Evolutionary conservation across 2,888 invertebrate genomes (phyloP), one percentile per base, ranked within the genome.

Genomic region (Mylabris sibirica): DNA sequence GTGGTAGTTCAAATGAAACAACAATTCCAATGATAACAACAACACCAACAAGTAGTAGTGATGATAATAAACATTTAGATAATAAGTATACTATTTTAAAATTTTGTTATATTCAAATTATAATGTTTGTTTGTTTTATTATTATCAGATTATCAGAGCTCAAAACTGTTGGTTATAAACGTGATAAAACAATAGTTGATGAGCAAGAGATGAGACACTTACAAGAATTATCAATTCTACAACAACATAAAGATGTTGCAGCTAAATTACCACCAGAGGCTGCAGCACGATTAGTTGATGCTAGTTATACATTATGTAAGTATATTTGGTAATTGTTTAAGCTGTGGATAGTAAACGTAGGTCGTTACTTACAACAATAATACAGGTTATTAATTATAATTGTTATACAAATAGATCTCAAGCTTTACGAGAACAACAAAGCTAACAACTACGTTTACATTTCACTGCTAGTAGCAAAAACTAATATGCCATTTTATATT

Each of bases 121-220:
- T 35, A n/a, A 41, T 34, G 3, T 14, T 59, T 22, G 12, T n/a
- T n/a, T n/a, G n/a, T 26, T 59, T 70, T 74, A 83, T 68, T 82
- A 92, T 70, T 74, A 83, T 67, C 81, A 92, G 93, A 84, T 85
- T 93, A 77, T 90, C 92, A 8, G 92, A 95, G 85, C 84, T 95
- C 75, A 93, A 91, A 77, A 89, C 88, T 67, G 90, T 94, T 72
- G 90, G 89, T 73, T 93, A 95, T 83, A 89, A 89, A 76, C 91
- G 91, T 78, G 94, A 94, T 84, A 92, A 94, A 77, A 87, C 89
- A 61, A 84, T 94, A 74, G 89, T 91, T 61, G 91, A 93, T 71
- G 94, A 95, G 76, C 91, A 93, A 79, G 92, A 94, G 75, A 87
- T 90, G 77, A 88, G 94, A 30, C 90, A 93, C 73, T 83, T 85